phyloP scores from a whole-genome alignment of 2,888 invertebrate species.

The Zygaena filipendulae region DNA sequence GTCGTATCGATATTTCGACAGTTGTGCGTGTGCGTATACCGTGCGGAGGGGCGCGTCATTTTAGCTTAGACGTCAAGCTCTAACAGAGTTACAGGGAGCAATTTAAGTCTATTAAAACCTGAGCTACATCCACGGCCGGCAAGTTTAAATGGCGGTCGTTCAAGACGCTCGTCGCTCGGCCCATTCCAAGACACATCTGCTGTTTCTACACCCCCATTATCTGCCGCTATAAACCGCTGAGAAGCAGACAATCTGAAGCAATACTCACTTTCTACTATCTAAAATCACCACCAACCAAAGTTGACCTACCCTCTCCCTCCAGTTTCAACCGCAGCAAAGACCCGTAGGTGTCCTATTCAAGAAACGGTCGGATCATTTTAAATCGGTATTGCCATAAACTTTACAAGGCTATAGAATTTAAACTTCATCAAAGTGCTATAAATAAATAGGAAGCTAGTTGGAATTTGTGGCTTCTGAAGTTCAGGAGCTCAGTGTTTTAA shows the following conservation, averaged over 20 bases:
- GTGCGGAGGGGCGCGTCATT: no score
- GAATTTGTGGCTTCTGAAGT: constrained; percentile 1
- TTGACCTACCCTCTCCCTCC: constrained; percentile 20
- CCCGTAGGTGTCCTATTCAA: constrained; percentile 1
- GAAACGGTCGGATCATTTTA: constrained; percentile 18
- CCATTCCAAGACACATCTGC: constrained; percentile 41
- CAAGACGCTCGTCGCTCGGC: constrained; percentile 24
- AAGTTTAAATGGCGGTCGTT: constrained; percentile 11
- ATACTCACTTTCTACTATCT: constrained; percentile 34
- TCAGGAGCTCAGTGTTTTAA: neutral
- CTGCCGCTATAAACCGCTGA: constrained; percentile 50
- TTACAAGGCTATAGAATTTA: constrained; percentile 39
- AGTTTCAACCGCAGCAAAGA: constrained; percentile 8
- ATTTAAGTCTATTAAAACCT: no score
- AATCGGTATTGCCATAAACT: constrained; percentile 33
- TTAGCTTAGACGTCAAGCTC: no score
- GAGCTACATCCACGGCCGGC: no score
- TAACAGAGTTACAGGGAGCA: no score
- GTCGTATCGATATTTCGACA: no score
- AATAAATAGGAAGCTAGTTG: constrained; percentile 31
- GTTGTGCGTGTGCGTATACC: no score
- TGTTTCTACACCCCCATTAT: constrained; percentile 44
- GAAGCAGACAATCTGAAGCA: constrained; percentile 47
- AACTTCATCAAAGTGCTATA: constrained; percentile 48
- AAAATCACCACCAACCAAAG: constrained; percentile 29